A percentile compares a stretch with the other conserved stretches of the same genome.
Evolutionary conservation across 1,140 invertebrate species (phyloP).

Genomic region (Drosophila auraria): DNA sequence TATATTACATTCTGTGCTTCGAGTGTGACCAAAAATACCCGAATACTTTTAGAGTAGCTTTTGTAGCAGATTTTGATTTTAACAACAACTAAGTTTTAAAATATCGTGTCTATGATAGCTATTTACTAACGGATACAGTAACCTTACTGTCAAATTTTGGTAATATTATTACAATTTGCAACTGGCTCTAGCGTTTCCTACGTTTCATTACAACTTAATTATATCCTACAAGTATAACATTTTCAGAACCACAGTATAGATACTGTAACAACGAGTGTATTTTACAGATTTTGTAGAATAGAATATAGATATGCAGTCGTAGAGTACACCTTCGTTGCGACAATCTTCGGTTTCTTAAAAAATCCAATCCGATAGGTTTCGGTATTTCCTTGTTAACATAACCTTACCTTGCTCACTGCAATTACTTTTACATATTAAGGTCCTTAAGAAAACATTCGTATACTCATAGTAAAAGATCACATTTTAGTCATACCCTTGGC

Average conservation of each 20-base stretch:
- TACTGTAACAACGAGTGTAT: background rate
- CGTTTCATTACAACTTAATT: no score
- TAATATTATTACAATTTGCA: no score
- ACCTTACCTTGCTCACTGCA: background rate
- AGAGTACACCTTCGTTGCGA: no score
- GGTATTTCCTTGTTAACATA: background rate
- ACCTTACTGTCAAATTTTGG: no score
- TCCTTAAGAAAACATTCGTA: background rate
- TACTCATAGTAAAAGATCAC: background rate
- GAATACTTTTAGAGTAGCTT: background rate
- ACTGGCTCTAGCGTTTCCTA: no score
- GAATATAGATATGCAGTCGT: no score
- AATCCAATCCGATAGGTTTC: background rate
- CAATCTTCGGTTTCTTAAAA: background rate
- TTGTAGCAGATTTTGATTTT: background rate
- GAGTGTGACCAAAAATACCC: no score
- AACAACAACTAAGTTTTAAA: background rate
- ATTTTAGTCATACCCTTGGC: background rate
- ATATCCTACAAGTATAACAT: no score
- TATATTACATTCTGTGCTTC: no score
- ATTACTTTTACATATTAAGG: no score
- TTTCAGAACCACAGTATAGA: no score
- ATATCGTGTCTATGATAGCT: background rate
- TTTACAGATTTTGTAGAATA: background rate
- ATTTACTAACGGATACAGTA: background rate